Evolutionary conservation across 1,140 invertebrate species (phyloP).

Genomic region (Megalopta genalis): DNA sequence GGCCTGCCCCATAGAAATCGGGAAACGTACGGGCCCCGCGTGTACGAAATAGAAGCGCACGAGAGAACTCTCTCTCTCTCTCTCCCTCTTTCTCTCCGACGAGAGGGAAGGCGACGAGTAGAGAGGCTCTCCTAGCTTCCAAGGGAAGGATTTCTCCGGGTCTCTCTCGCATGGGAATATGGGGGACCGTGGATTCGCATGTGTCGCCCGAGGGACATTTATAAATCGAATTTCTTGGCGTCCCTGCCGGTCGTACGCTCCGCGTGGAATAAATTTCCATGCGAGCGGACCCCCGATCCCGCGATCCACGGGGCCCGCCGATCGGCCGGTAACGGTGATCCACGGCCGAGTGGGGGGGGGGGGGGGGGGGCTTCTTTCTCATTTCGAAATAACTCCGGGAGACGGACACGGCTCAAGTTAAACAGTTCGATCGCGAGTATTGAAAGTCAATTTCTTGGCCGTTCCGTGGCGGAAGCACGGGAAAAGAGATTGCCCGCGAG

Average conservation of each 20-base stretch:
- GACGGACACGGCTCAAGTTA: neutral
- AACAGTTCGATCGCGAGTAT: slow-evolving; percentile 17
- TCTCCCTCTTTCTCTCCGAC: too few relatives aligned
- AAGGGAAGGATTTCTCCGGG: neutral
- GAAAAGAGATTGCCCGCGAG: neutral
- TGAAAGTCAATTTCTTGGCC: slow-evolving; percentile 12
- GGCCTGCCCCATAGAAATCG: slow-evolving; percentile 41
- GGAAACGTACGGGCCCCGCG: slow-evolving; percentile 36
- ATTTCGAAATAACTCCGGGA: too few relatives aligned
- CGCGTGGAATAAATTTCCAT: slow-evolving; percentile 3
- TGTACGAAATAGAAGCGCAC: slow-evolving; percentile 31
- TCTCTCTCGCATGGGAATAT: slow-evolving; percentile 29
- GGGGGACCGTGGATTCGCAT: slow-evolving; percentile 31
- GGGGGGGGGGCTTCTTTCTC: too few relatives aligned
- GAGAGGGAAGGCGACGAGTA: neutral
- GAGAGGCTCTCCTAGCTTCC: neutral
- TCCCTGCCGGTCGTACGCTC: neutral
- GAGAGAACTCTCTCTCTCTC: neutral
- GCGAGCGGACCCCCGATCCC: neutral
- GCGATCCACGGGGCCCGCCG: too few relatives aligned
- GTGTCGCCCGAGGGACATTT: neutral
- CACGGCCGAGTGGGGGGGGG: too few relatives aligned
- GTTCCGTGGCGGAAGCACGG: neutral
- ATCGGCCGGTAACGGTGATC: too few relatives aligned
- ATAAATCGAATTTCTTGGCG: neutral